Conservation (phyloP, 2,797 vertebrate genomes). For the Spinus pinus region DNA sequence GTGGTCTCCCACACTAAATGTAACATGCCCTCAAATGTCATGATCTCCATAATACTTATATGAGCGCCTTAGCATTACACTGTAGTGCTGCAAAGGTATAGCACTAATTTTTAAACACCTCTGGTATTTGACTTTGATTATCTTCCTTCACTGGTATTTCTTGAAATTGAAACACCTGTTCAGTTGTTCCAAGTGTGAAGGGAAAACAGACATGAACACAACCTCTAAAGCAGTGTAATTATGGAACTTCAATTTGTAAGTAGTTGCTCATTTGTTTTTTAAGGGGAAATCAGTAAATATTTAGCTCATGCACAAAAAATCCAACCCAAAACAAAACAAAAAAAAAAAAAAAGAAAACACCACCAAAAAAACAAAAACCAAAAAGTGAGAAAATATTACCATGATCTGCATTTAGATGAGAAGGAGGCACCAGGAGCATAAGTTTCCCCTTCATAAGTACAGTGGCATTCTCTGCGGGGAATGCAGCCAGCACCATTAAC, state of each 20-base stretch:
- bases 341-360: too few species aligned
- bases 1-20: neutral
- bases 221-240: neutral
- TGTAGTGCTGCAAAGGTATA: neutral
- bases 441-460: constrained; percentile 65
- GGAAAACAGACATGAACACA: neutral
- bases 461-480: constrained; percentile 66
- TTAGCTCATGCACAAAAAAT: neutral
- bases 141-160: neutral
- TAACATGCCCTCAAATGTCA: neutral
- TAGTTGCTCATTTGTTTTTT: neutral
- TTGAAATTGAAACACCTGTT: neutral
- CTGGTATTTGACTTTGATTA: neutral
- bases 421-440: constrained; percentile 72
- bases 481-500: constrained; percentile 73
- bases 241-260: neutral
- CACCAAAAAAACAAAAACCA: neutral
- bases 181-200: neutral
- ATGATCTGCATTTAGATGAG: constrained; percentile 72
- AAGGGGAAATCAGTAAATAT: neutral
- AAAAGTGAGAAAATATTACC: constrained; percentile 57
- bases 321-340: too few species aligned
- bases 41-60: neutral
- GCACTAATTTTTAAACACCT: neutral
- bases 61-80: neutral